Percentiles rank a stretch among this genome's conserved stretches.
These are phyloP conservation scores for Drosophila sp. DNA, from an alignment of 1,140 invertebrate genomes.

Conservation along the genomic window DNA sequence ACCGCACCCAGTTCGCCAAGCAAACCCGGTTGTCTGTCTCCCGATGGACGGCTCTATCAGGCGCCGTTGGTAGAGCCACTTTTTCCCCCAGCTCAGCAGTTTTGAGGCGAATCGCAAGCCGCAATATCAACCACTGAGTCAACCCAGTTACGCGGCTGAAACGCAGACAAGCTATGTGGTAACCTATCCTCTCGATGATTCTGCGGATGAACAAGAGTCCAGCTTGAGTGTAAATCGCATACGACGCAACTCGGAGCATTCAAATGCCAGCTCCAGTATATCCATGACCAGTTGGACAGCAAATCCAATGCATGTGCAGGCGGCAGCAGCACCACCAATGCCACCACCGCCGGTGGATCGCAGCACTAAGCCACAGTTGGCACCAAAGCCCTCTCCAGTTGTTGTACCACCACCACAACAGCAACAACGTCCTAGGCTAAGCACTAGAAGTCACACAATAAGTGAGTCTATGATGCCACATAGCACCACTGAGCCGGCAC, in stretches of 20 bases:
- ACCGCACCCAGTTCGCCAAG: conserved; percentile 64
- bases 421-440: conserved; percentile 43
- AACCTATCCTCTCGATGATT: conserved; percentile 76
- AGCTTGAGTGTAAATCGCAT: conserved; percentile 13
- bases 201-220: conserved; percentile 63
- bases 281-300: conserved; percentile 76
- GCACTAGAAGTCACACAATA: conserved; percentile 61
- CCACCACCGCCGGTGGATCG: conserved; percentile 48
- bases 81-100: conserved; percentile 74
- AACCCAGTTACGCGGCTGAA: conserved; percentile 49
- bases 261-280: conserved; percentile 60
- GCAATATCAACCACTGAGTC: conserved; percentile 1
- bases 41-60: conserved; percentile 76
- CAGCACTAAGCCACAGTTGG: conserved; percentile 50
- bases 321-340: background rate
- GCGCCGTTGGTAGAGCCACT: conserved; percentile 78
- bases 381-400: conserved; percentile 9
- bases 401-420: background rate
- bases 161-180: conserved; percentile 71
- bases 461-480: conserved; percentile 25
- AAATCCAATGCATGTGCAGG: conserved; percentile 67
- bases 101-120: conserved; percentile 72
- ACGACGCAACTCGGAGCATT: conserved; percentile 70
- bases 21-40: conserved; percentile 64
- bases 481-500: conserved; percentile 1